Base-by-base conservation (phyloP, 2,888 invertebrate genomes). In the Sisyra nigra region DNA sequence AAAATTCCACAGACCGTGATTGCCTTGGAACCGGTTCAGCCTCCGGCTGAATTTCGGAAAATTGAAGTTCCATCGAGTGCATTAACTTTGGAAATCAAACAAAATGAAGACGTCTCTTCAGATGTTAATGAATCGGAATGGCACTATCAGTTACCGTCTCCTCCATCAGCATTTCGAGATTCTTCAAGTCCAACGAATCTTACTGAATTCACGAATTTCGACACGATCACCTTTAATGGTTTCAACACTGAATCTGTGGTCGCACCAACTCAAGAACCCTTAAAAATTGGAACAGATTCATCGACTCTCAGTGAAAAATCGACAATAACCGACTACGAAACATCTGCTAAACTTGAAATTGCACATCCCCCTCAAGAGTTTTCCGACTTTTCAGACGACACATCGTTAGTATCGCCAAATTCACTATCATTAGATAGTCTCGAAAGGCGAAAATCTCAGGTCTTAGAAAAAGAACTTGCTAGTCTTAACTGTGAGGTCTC, bases 111-210 rank as follows among this genome's bases (percentile, higher is more conserved):
- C n/a, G n/a, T n/a, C n/a, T n/a, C n/a, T n/a, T n/a, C n/a, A n/a
- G n/a, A n/a, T 15, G 19, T 34, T 11, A 46, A 55, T 14, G 55
- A 55, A 41, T 46, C 47, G 10, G 60, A 63, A 33, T 74, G 73
- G 74, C 60, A 74, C 53, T 67, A 72, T 59, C 62, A 67, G 48
- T 57, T 74, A 34, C 75, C 75, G 1, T 72, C 72, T 1, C 75
- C 75, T 1, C 75, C 75, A 2, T 68, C 65, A 41, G 68, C 67
- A 11, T 70, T 74, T 53, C 57, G 71, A 40, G 73, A 74, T 48
- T 24, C 24, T 3, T 49, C 55, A 6, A 59, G 58, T 50, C 61
- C 63, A 6, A 50, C 51, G 8, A 53, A 49, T 47, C 47, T 53
- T 29, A 51, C 53, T 5, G 53, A 51, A 33, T 43, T 48, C 8